A percentile compares a stretch with the other conserved stretches of the same genome.
Conservation (phyloP, 2,113 vertebrate genomes). For the Phaetusa simplex region DNA sequence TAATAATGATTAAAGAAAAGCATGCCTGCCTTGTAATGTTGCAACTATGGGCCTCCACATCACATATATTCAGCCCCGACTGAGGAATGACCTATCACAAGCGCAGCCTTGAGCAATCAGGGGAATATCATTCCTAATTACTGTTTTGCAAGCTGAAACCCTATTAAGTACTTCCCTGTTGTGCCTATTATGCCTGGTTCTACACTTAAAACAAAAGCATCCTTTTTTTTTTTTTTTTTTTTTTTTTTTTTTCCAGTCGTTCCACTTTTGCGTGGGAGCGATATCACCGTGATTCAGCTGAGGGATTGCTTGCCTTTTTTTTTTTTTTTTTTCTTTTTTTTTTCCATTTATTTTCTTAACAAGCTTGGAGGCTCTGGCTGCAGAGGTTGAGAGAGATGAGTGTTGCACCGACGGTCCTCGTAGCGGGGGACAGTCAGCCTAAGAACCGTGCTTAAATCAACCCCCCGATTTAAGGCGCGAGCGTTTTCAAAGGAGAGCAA, state of each 20-base stretch:
- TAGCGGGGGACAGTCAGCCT: not conserved
- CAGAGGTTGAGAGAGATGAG: not conserved
- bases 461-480: not conserved
- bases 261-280: not conserved
- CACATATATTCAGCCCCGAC: not conserved
- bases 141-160: slow-evolving; percentile 63
- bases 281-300: not conserved
- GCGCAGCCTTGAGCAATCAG: slow-evolving; percentile 53
- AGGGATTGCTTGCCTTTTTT: not conserved
- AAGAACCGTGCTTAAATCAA: not conserved
- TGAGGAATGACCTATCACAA: slow-evolving; percentile 62
- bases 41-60: slow-evolving; percentile 46
- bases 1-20: slow-evolving; percentile 73
- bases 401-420: not conserved
- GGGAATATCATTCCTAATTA: slow-evolving; percentile 62
- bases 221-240: not conserved
- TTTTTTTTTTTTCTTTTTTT: not conserved
- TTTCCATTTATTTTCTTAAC: not conserved
- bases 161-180: slow-evolving; percentile 59
- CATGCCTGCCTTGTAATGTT: slow-evolving; percentile 60
- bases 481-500: not conserved
- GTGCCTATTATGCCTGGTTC: slow-evolving; percentile 49
- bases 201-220: slow-evolving; percentile 53
- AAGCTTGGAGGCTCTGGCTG: not conserved
- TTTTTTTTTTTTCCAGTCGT: not conserved